A percentile compares a stretch with the other conserved stretches of the same genome.
Conservation (phyloP, 2,888 invertebrate species). For the Oxycera nigricornis region DNA sequence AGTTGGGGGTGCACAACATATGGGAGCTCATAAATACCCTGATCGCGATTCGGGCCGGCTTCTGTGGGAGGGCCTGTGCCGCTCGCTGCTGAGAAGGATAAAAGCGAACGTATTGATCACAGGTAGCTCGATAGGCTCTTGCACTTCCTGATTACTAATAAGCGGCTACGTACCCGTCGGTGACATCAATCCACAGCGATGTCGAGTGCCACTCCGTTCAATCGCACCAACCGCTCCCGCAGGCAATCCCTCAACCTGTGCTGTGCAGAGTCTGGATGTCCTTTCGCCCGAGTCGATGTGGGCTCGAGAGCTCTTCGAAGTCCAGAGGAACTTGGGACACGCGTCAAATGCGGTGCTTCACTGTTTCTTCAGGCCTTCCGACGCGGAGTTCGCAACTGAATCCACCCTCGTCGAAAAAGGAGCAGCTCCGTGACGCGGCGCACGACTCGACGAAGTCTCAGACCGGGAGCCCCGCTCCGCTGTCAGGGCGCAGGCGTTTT, state of each 20-base stretch:
- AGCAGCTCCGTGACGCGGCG: not conserved
- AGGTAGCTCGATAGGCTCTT: not conserved
- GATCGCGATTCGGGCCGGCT: not conserved
- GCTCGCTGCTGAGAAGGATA: not conserved
- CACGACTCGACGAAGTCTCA: conserved; percentile 18
- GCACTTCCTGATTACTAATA: not conserved
- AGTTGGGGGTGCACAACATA: not conserved
- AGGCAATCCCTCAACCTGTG: not conserved
- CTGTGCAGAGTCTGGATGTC: not conserved
- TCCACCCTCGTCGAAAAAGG: conserved; percentile 34
- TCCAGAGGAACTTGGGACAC: not conserved
- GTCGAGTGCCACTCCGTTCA: conserved; percentile 27
- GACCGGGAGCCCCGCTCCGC: conserved; percentile 6
- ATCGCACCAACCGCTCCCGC: conserved; percentile 5
- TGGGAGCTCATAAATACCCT: not conserved
- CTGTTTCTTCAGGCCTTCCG: not conserved
- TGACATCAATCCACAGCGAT: conserved; percentile 35
- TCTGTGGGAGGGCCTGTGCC: not conserved
- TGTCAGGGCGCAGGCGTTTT: conserved; percentile 28
- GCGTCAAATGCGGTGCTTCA: not conserved
- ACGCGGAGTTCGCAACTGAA: not conserved
- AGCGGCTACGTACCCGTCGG: conserved; percentile 31
- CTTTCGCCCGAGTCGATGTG: not conserved
- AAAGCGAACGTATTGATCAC: too few species aligned
- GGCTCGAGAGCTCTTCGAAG: not conserved